Percentiles rank a stretch among this genome's conserved stretches.
phyloP scores from a whole-genome alignment of 2,113 vertebrate genomes.

The Microtus montanus region DNA sequence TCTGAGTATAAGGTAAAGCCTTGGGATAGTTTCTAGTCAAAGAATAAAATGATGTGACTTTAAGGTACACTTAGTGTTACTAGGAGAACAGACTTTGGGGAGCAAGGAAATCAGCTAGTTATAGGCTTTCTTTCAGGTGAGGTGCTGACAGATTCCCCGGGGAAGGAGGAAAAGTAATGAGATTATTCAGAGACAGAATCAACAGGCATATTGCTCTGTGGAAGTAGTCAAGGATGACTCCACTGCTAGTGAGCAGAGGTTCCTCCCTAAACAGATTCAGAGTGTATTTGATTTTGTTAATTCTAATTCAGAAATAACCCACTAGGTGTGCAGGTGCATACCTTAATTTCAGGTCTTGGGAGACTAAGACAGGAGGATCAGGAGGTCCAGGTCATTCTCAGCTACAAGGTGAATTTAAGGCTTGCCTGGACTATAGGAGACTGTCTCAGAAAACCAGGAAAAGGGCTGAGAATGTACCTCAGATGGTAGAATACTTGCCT shows the following conservation, averaged over 20 bases:
- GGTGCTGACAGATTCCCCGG: neutral
- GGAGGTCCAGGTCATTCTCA: too few relatives aligned
- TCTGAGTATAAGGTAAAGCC: neutral
- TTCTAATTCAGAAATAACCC: neutral
- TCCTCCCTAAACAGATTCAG: neutral
- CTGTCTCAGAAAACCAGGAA: neutral
- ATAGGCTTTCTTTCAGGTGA: neutral
- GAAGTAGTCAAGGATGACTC: neutral
- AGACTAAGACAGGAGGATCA: too few relatives aligned
- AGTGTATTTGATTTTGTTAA: neutral
- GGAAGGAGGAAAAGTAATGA: neutral
- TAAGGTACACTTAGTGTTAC: neutral
- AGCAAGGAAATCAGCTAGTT: neutral
- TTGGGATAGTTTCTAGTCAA: neutral
- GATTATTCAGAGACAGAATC: neutral
- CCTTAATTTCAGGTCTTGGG: neutral
- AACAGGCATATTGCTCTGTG: neutral
- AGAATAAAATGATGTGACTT: neutral
- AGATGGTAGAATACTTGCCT: neutral
- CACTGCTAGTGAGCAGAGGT: neutral
- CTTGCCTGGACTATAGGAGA: neutral
- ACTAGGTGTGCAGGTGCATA: neutral
- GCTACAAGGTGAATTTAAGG: too few relatives aligned
- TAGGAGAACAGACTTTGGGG: neutral
- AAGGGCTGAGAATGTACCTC: neutral